A percentile compares a stretch with the other conserved stretches of the same genome.
phyloP scores from a whole-genome alignment of 2,113 vertebrate species.

The Miniopterus natalensis region DNA sequence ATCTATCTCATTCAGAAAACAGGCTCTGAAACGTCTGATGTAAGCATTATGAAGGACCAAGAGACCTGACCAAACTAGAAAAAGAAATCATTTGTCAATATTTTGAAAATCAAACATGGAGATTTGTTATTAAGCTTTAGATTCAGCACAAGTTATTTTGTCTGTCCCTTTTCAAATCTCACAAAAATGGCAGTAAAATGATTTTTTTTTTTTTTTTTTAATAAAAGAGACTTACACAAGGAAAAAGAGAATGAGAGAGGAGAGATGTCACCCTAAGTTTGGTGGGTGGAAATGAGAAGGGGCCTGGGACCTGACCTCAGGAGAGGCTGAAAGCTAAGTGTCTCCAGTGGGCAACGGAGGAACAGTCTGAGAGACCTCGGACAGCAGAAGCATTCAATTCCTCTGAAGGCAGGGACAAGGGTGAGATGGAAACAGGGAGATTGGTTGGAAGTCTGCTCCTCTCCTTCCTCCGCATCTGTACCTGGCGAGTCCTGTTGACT shows the following conservation, averaged over 20 bases:
- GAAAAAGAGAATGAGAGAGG: not conserved
- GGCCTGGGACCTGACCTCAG: not conserved
- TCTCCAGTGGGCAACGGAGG: not conserved
- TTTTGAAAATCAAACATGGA: not conserved
- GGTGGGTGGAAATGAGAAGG: not conserved
- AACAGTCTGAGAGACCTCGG: not conserved
- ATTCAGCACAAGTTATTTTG: not conserved
- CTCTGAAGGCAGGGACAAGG: not conserved
- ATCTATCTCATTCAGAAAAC: constrained; percentile 10
- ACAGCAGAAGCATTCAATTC: not conserved
- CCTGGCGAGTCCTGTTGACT: not conserved
- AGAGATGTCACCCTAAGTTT: not conserved
- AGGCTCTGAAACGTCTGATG: not conserved
- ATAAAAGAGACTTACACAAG: not conserved
- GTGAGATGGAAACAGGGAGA: not conserved
- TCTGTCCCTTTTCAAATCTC: constrained; percentile 14
- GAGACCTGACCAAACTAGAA: not conserved
- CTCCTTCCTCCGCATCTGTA: not conserved
- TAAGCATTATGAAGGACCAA: not conserved
- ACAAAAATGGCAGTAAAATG: not conserved
- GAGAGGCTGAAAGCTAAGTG: not conserved
- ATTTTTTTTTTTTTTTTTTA: not conserved
- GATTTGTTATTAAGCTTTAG: not conserved
- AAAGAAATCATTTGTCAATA: not conserved
- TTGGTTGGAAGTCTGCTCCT: not conserved